A percentile compares a stretch with the other conserved stretches of the same genome.
phyloP scores from a whole-genome alignment of 2,888 invertebrate species.

The Eupithecia centaureata region DNA sequence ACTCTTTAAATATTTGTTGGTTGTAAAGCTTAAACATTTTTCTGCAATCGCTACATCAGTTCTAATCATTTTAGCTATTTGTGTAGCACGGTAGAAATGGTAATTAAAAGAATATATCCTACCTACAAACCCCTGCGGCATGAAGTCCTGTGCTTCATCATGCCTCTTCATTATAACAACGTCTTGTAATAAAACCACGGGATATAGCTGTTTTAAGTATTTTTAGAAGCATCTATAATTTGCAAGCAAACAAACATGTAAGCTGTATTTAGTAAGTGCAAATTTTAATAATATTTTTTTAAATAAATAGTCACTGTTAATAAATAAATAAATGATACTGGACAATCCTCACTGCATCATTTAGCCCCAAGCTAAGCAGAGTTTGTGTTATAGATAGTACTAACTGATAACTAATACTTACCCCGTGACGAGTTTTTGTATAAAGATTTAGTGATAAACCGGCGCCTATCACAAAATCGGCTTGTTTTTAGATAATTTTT shows the following conservation, averaged over 20 bases:
- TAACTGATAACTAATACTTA: too few relatives aligned
- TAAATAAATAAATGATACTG: too few relatives aligned
- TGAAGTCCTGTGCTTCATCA: slow-evolving; percentile 34
- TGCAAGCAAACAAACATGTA: too few relatives aligned
- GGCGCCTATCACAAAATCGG: too few relatives aligned
- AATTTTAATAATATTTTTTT: neutral
- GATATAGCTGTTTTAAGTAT: slow-evolving; percentile 1
- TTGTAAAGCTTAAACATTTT: neutral
- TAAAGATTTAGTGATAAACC: too few relatives aligned
- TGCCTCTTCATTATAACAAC: slow-evolving; percentile 49
- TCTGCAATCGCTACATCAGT: slow-evolving; percentile 59
- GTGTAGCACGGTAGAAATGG: slow-evolving; percentile 71
- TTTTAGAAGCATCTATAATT: neutral
- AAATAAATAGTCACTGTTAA: too few relatives aligned
- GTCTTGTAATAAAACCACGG: slow-evolving; percentile 44
- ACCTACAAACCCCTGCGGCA: slow-evolving; percentile 51
- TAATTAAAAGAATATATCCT: slow-evolving; percentile 78
- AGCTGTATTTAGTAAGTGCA: too few relatives aligned
- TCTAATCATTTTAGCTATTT: slow-evolving; percentile 78
- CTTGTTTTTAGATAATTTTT: too few relatives aligned
- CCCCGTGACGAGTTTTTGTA: too few relatives aligned
- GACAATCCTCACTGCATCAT: too few relatives aligned
- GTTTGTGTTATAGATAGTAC: too few relatives aligned
- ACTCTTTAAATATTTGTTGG: neutral
- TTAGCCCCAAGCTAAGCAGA: too few relatives aligned